These are phyloP conservation scores for Ochropacha duplaris DNA, from an alignment of 2,888 invertebrate genomes.

Conservation along the genomic window DNA sequence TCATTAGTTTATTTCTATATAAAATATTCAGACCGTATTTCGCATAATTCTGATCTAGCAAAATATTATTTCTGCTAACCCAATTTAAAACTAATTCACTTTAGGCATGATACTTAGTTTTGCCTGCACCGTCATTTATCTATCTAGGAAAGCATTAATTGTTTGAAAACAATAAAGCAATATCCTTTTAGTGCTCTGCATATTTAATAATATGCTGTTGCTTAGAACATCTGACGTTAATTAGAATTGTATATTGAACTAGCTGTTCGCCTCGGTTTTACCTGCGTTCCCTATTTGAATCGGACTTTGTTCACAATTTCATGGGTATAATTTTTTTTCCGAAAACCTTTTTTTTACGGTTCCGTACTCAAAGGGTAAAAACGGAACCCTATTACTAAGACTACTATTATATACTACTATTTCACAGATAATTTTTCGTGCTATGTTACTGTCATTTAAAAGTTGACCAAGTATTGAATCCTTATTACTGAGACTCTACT, in stretches of 20 bases:
- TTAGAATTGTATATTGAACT: conserved; percentile 11
- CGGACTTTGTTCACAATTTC: too few species aligned
- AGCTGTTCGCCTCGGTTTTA: not conserved
- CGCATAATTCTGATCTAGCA: not conserved
- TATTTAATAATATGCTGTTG: conserved; percentile 24
- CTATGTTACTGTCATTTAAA: too few species aligned
- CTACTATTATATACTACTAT: too few species aligned
- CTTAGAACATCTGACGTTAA: conserved; percentile 19
- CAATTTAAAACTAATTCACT: conserved; percentile 14
- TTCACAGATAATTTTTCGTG: too few species aligned
- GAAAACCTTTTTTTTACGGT: too few species aligned
- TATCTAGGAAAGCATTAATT: conserved; percentile 16
- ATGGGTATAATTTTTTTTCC: too few species aligned
- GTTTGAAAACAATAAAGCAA: conserved; percentile 25
- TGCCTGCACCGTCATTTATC: conserved; percentile 10
- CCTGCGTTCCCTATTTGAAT: not conserved
- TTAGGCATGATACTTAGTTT: conserved; percentile 9
- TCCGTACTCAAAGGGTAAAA: too few species aligned
- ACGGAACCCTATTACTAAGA: too few species aligned
- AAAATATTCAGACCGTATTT: too few species aligned
- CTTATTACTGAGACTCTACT: too few species aligned
- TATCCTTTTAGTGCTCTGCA: conserved; percentile 38
- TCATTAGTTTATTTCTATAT: too few species aligned
- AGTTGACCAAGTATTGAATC: too few species aligned
- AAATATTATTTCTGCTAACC: conserved; percentile 5